phyloP scores from a whole-genome alignment of 2,888 invertebrate species.

The Catocala fraxini region DNA sequence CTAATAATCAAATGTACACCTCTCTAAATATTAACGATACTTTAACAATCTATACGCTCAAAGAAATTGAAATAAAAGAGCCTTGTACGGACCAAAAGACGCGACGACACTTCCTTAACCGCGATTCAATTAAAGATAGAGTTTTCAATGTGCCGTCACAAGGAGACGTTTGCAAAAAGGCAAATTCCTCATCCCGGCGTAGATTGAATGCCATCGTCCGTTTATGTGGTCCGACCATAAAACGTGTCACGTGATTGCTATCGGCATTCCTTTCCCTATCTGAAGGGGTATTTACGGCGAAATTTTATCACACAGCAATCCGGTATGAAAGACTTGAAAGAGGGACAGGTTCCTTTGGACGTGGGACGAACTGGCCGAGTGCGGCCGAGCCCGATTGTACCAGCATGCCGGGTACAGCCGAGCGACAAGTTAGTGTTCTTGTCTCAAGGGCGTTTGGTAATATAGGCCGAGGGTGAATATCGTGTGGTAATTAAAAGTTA shows the following conservation, averaged over 20 bases:
- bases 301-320: slow-evolving; percentile 66
- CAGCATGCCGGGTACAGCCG: slow-evolving; percentile 24
- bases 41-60: too few relatives aligned
- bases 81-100: slow-evolving; percentile 19
- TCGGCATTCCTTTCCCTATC: slow-evolving; percentile 66
- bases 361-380: slow-evolving; percentile 57
- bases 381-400: slow-evolving; percentile 24
- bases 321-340: slow-evolving; percentile 52
- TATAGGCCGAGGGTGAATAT: not conserved
- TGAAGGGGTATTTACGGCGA: slow-evolving; percentile 63
- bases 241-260: slow-evolving; percentile 64
- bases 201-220: slow-evolving; percentile 54
- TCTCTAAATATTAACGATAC: too few relatives aligned
- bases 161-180: slow-evolving; percentile 43
- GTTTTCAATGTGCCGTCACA: slow-evolving; percentile 35
- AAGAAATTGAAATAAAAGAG: slow-evolving; percentile 3
- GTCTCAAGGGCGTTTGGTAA: slow-evolving; percentile 28
- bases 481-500: too few relatives aligned
- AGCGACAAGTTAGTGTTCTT: slow-evolving; percentile 23
- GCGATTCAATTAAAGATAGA: slow-evolving; percentile 39
- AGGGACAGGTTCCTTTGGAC: slow-evolving; percentile 56
- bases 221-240: slow-evolving; percentile 57
- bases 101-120: slow-evolving; percentile 24
- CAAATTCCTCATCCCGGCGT: slow-evolving; percentile 35
- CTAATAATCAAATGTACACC: too few relatives aligned